Evolutionary conservation across 2,888 invertebrate species (phyloP), one percentile per base, ranked within the genome.

Genomic region (Eucriotettix oculatus): DNA sequence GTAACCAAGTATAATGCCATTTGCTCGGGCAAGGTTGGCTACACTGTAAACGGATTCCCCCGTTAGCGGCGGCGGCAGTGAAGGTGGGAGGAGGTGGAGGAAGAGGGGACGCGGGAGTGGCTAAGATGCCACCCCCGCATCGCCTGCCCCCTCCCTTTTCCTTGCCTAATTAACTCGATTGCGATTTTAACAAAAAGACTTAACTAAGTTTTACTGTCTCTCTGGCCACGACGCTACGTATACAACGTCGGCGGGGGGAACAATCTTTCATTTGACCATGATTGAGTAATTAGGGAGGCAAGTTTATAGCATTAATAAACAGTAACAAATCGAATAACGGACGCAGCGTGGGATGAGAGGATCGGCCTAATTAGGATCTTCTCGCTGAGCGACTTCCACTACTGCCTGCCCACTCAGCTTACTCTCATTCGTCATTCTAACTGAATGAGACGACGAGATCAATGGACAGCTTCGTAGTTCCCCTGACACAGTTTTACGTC

Each of bases 291-390:
- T 56, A 60, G 48, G 48, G 48, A 3, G 48, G 14, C 14, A n/a
- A 48, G n/a, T 48, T 48, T 74, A 74, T 72, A 72, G 71, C 73
- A 73, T 73, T 74, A 73, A 73, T 73, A 73, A 74, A 70, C 72
- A 70, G 67, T 70, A 70, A 71, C 69, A 68, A 71, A 71, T 71
- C 70, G 69, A 69, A 71, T 71, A 69, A 71, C 68, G 68, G 48
- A n/a, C 48, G 48, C 12, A 48, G 48, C 48, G 14, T 48, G n/a
- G 29, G 29, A 29, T 29, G 29, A 29, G 29, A 29, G 29, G 29
- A 29, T 29, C 29, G 29, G 29, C 29, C 29, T 29, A 29, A 29
- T 29, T 29, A 29, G 29, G 29, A 29, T 29, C 29, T 29, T 29
- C 29, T 29, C 29, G 29, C 29, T 29, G 29, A 29, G 29, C 29